Evolutionary conservation across 2,888 invertebrate genomes (phyloP).

Genomic region (Creontiades dilutus): DNA sequence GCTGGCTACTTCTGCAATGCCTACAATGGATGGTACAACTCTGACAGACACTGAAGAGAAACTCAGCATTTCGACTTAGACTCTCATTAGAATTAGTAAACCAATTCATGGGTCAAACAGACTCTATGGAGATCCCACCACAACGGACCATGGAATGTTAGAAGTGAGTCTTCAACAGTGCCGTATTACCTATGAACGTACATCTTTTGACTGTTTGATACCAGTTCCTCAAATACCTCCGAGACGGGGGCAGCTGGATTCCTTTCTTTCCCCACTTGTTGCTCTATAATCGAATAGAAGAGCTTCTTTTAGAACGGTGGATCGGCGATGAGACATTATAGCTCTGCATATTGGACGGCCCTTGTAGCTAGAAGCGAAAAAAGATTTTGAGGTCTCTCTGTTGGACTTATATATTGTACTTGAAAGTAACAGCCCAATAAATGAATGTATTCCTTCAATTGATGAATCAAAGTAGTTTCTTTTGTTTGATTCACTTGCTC

Average conservation of each 20-base stretch:
- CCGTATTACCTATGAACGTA: not conserved
- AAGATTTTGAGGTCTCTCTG: not conserved
- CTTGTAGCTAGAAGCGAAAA: constrained; percentile 3
- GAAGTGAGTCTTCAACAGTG: not conserved
- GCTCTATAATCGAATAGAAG: not conserved
- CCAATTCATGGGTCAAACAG: no score
- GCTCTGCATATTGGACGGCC: constrained; percentile 10
- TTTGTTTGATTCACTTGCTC: not conserved
- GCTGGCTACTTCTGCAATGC: no score
- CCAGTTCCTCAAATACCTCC: not conserved
- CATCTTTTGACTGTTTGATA: not conserved
- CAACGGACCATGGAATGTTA: not conserved
- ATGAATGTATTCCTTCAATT: not conserved
- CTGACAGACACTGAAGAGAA: no score
- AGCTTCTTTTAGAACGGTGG: constrained; percentile 9
- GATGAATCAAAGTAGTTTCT: not conserved
- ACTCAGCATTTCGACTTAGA: no score
- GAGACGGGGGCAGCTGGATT: not conserved
- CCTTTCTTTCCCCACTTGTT: not conserved
- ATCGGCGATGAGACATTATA: not conserved
- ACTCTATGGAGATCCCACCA: no score
- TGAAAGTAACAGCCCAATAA: constrained; percentile 22
- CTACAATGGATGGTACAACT: no score
- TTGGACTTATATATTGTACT: constrained; percentile 40
- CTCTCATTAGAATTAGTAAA: no score